Conservation (phyloP, 1,140 invertebrate genomes). For the Sogatella furcifera region DNA sequence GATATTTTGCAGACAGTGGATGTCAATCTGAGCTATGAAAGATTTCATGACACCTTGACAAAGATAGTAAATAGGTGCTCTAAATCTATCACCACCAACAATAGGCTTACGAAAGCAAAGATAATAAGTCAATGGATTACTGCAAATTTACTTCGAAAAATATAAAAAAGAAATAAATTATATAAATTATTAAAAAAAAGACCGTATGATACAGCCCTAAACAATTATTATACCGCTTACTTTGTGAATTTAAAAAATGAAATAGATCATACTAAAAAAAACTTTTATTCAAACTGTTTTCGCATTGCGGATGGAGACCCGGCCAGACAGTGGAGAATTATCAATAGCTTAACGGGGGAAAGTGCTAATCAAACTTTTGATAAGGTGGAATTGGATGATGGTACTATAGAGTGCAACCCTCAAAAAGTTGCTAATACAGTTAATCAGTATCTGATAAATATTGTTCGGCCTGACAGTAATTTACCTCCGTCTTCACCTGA, state of each 20-base stretch:
- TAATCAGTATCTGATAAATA: background rate
- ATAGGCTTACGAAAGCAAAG: background rate
- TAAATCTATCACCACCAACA: background rate
- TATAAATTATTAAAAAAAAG: conserved; percentile 2
- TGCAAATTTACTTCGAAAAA: background rate
- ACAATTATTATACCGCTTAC: background rate
- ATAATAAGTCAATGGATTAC: conserved; percentile 8
- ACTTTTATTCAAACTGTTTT: background rate
- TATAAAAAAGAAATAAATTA: background rate
- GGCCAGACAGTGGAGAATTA: conserved; percentile 4
- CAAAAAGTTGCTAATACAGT: background rate
- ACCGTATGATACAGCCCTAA: conserved; percentile 2
- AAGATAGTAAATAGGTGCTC: background rate
- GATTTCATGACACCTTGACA: background rate
- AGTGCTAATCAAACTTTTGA: background rate
- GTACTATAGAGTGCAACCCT: background rate
- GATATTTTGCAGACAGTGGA: background rate
- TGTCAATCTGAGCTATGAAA: background rate
- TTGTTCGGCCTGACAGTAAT: background rate
- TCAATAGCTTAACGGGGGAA: background rate
- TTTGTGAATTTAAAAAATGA: conserved; percentile 1
- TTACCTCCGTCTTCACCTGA: background rate
- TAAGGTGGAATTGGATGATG: conserved; percentile 3
- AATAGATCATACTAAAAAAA: background rate
- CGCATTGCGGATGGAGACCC: background rate